Base-by-base conservation (phyloP, 2,888 invertebrate genomes). In the Flexamia atlantica region DNA sequence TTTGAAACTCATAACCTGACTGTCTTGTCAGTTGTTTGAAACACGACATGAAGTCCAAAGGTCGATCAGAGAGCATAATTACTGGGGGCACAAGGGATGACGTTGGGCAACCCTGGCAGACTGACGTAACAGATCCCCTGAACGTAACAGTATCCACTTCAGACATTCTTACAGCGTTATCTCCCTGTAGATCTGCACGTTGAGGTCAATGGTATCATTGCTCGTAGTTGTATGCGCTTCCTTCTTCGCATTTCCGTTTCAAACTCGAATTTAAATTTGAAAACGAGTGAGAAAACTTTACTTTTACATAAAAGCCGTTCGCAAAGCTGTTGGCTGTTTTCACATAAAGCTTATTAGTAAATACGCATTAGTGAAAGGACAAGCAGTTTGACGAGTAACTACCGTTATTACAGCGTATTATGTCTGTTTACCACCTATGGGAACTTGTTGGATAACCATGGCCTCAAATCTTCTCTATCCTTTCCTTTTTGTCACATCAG, bases 371-470 rank as follows among this genome's bases (percentile, higher is more conserved):
- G 57, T 57, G 57, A 57, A 57, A 57, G 57, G 3, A 57, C 23
- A 57, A 57, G 23, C 23, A 5, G 25, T 57, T 10, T 23, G 23
- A 57, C 46, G 46, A 46, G 23, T 4, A 5, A 57, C 23, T 23
- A 23, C 23, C 23, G 57, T 57, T 57, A 57, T 57, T 57, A 57
- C 2, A 57, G 4, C 23, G 57, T 57, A 57, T 57, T 57, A 57
- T 57, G 57, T 23, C 23, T 20, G 57, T 57, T 57, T 57, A 57
- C 23, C 57, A 57, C 57, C 10, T 23, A 23, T 23, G 20, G 57
- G 57, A 57, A 57, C 23, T 20, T 57, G 57, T 57, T 57, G 57
- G 20, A 23, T 23, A 57, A 57, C 12, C 50, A 4, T 36, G n/a
- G n/a, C n/a, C n/a, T n/a, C n/a, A n/a, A n/a, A n/a, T n/a, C n/a